phyloP scores from a whole-genome alignment of 2,888 invertebrate genomes.

The Acleris cristana region DNA sequence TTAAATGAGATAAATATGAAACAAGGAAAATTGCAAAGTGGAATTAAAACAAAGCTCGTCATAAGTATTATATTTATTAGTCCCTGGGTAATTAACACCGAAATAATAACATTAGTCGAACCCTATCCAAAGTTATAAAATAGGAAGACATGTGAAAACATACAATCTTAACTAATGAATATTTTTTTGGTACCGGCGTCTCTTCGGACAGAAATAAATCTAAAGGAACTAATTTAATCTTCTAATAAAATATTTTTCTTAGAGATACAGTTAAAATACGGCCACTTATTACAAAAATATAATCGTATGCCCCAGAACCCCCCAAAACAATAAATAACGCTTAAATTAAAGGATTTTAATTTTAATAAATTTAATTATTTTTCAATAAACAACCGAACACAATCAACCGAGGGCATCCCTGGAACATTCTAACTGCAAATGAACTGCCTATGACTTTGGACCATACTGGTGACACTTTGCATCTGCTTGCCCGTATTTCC shows the following conservation, averaged over 20 bases:
- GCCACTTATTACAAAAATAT: slow-evolving; percentile 48
- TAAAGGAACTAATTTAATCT: slow-evolving; percentile 22
- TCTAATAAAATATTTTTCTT: slow-evolving; percentile 47
- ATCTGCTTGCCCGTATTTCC: slow-evolving; percentile 52
- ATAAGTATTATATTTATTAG: slow-evolving; percentile 15
- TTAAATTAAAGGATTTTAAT: not conserved
- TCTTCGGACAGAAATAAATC: slow-evolving; percentile 47
- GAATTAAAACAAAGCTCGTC: not conserved
- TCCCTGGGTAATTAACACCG: slow-evolving; percentile 21
- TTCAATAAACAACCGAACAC: slow-evolving; percentile 1
- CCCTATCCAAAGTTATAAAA: slow-evolving; percentile 14
- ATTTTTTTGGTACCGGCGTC: slow-evolving; percentile 77
- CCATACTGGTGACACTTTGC: slow-evolving; percentile 66
- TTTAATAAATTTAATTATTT: not conserved
- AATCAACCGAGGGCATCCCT: slow-evolving; percentile 4
- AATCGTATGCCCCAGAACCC: slow-evolving; percentile 40
- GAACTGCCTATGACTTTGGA: slow-evolving; percentile 65
- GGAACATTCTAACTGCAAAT: slow-evolving; percentile 40
- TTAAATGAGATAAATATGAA: no score
- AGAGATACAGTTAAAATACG: slow-evolving; percentile 49
- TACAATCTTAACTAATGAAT: slow-evolving; percentile 56
- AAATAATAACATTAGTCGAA: slow-evolving; percentile 40
- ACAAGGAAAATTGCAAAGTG: slow-evolving; percentile 26
- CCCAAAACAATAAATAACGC: slow-evolving; percentile 38
- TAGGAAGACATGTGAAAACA: not conserved